These are phyloP conservation scores for Megaleporinus macrocephalus DNA, from an alignment of 2,113 vertebrate species.

Conservation along the genomic window DNA sequence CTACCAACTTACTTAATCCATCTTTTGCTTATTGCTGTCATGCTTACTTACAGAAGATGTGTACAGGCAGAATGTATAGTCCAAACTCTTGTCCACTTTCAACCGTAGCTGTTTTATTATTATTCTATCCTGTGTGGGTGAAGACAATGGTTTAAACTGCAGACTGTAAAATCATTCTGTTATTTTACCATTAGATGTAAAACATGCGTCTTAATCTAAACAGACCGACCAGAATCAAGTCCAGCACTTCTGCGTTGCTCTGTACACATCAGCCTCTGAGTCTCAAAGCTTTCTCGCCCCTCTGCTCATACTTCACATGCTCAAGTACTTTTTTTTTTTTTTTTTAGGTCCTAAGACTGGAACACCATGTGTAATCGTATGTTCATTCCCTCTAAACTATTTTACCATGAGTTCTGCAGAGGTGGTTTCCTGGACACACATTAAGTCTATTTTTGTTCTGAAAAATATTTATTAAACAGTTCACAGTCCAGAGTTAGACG, in stretches of 20 bases:
- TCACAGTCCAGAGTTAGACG: conserved; percentile 2
- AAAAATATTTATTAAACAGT: conserved; percentile 5
- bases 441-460: conserved; percentile 8
- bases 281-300: not conserved
- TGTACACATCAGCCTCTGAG: conserved; percentile 34
- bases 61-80: conserved; percentile 5
- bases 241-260: not conserved
- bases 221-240: conserved; percentile 9
- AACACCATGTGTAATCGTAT: not conserved
- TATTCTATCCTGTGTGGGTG: conserved; percentile 15
- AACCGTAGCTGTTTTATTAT: not conserved
- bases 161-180: not conserved
- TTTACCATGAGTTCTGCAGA: conserved; percentile 43
- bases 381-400: not conserved
- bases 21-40: conserved; percentile 24
- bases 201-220: not conserved
- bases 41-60: conserved; percentile 10
- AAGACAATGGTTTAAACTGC: conserved; percentile 16
- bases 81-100: not conserved
- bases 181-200: conserved; percentile 1
- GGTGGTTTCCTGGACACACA: conserved; percentile 8
- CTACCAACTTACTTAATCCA: conserved; percentile 41
- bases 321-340: conserved; percentile 10
- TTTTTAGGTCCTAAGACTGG: not conserved
- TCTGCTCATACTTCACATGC: not conserved